Evolutionary conservation across 2,113 vertebrate species (phyloP), one percentile per base, ranked within the genome.

Genomic region (Brienomyrus longianalis): DNA sequence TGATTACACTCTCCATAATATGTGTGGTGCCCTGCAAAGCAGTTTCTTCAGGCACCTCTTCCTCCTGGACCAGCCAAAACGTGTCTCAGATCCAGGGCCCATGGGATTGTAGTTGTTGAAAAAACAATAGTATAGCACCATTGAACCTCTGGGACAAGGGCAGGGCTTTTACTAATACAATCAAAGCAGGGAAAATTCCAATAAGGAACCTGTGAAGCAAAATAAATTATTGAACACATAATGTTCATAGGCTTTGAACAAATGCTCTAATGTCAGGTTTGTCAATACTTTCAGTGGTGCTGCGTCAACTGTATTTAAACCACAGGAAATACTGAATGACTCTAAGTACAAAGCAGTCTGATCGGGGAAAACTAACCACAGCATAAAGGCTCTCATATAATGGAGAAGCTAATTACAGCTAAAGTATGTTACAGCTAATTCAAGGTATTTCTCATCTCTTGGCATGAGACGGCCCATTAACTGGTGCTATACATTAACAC

Each of bases 371-470:
- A 92, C 48, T 89, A 93, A 92, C 91, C 93, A 91, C 52, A 93
- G 91, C 62, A 93, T 84, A 27, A 89, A 89, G 87, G 0, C 87
- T 15, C 5, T 86, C 70, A 88, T 93, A 92, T 87, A 85, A 94
- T 92, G 91, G 77, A 93, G 88, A 92, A 92, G 91, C 91, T 83
- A 92, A 93, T 93, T 92, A 92, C 85, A 92, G 85, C 3, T 21
- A 93, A 92, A 88, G 2, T 83, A 91, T 91, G 91, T 95, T 93
- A 93, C 92, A 93, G 93, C 89, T 91, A 89, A 92, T 90, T 56
- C 90, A 91, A 91, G 48, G 91, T 91, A 89, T 19, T 90, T 91
- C 88, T 90, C 56, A 43, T 88, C 93, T 94, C 89, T 66, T 89
- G 91, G 51, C 93, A 4, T 89, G 2, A 91, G 87, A 93, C 92